Evolutionary conservation across 37 sponge, comb jelly and placozoan species (phyloP).

Genomic region (Tethya wilhelma): DNA sequence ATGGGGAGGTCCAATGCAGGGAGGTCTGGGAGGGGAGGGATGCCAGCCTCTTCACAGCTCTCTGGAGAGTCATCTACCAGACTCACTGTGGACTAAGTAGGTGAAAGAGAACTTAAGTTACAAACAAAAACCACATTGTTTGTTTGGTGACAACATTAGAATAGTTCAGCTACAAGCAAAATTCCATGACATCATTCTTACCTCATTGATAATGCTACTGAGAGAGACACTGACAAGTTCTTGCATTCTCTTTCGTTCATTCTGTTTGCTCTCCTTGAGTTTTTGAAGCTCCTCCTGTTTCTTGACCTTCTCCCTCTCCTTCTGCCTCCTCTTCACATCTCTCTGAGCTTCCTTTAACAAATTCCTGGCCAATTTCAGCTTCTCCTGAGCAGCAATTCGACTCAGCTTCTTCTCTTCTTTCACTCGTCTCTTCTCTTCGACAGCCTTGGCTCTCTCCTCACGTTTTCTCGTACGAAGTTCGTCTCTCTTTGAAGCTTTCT

Average conservation of each 20-base stretch:
- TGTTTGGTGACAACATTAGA: too few species aligned
- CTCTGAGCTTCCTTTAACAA: neutral
- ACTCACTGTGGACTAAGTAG: neutral
- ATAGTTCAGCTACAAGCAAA: too few species aligned
- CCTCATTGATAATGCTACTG: neutral
- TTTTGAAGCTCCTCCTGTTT: conserved; percentile 12
- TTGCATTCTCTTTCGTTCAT: neutral
- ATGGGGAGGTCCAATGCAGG: conserved; percentile 9
- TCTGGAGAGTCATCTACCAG: conserved; percentile 22
- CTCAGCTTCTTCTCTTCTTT: conserved; percentile 9
- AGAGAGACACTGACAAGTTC: neutral
- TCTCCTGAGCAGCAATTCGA: neutral
- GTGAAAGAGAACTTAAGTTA: neutral
- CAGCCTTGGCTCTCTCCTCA: neutral
- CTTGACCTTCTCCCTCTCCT: conserved; percentile 18
- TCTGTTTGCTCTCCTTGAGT: conserved; percentile 2
- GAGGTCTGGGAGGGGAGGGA: conserved; percentile 30
- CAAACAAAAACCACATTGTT: too few species aligned
- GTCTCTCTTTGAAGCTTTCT: conserved; percentile 3
- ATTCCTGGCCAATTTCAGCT: neutral
- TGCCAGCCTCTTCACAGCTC: conserved; percentile 5
- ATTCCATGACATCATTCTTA: neutral
- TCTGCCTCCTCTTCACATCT: conserved; percentile 9
- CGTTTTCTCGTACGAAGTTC: neutral
- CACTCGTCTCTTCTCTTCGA: neutral